Conservation (phyloP, 2,888 invertebrate genomes). For the Polymixis lichenea region DNA sequence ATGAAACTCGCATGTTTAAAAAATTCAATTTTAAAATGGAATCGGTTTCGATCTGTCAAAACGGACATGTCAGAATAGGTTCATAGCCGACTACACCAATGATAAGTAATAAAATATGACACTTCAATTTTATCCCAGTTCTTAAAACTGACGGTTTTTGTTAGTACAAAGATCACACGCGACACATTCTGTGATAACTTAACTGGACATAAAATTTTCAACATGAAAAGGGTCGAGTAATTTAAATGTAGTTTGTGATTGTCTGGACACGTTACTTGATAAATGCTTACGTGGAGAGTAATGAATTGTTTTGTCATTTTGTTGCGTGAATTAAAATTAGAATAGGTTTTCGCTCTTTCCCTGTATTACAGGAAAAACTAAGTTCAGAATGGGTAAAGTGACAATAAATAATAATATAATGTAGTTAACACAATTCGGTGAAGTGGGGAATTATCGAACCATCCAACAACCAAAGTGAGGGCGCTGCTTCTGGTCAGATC, state of each 20-base stretch:
- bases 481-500: neutral
- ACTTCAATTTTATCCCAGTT: slow-evolving; percentile 11
- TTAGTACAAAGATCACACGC: slow-evolving; percentile 12
- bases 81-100: neutral
- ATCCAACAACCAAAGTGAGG: neutral
- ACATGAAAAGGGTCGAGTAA: slow-evolving; percentile 51
- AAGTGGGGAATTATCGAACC: neutral
- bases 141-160: slow-evolving; percentile 21
- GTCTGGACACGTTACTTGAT: slow-evolving; percentile 14
- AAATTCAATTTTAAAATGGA: neutral
- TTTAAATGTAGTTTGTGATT: slow-evolving; percentile 39
- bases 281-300: slow-evolving; percentile 7
- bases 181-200: slow-evolving; percentile 23
- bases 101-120: slow-evolving; percentile 13
- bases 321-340: slow-evolving; percentile 4
- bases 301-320: slow-evolving; percentile 1
- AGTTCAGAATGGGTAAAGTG: neutral
- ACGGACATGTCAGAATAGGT: neutral
- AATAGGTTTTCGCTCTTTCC: neutral
- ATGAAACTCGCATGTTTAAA: neutral
- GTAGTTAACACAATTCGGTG: neutral
- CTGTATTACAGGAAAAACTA: neutral
- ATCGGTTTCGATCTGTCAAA: neutral
- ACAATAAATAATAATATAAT: neutral
- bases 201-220: slow-evolving; percentile 28